A percentile compares a stretch with the other conserved stretches of the same genome.
Conservation (phyloP, 2,888 invertebrate species). For the Toxonevra muliebris region DNA sequence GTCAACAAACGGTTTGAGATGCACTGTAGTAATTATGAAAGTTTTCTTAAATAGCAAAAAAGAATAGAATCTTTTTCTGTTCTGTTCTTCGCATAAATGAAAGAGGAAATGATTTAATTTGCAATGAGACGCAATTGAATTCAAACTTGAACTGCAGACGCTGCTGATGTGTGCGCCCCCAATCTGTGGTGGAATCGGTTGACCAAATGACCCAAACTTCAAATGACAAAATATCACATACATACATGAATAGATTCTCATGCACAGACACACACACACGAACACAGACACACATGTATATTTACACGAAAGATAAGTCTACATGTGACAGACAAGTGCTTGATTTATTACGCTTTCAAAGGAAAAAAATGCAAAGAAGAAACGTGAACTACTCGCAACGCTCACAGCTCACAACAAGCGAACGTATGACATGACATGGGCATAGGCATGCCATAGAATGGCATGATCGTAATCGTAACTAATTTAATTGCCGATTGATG, state of each 20-base stretch:
- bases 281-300: background rate
- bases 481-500: conserved; percentile 46
- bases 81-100: no score
- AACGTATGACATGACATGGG: background rate
- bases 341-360: conserved; percentile 46
- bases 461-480: conserved; percentile 42
- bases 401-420: background rate
- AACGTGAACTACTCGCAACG: background rate
- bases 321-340: conserved; percentile 35
- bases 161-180: background rate
- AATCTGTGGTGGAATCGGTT: background rate
- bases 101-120: background rate
- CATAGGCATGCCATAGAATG: conserved; percentile 28
- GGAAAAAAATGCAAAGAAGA: conserved; percentile 17
- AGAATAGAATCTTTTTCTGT: no score
- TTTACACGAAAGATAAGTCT: background rate
- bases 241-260: background rate
- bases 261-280: conserved; percentile 20
- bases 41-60: background rate
- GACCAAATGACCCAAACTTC: conserved; percentile 31
- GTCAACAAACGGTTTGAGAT: conserved; percentile 4
- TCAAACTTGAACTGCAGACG: background rate
- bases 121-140: background rate
- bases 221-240: conserved; percentile 1
- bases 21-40: background rate